Evolutionary conservation across 2,888 invertebrate genomes (phyloP).

Genomic region (Notodonta dromedarius): DNA sequence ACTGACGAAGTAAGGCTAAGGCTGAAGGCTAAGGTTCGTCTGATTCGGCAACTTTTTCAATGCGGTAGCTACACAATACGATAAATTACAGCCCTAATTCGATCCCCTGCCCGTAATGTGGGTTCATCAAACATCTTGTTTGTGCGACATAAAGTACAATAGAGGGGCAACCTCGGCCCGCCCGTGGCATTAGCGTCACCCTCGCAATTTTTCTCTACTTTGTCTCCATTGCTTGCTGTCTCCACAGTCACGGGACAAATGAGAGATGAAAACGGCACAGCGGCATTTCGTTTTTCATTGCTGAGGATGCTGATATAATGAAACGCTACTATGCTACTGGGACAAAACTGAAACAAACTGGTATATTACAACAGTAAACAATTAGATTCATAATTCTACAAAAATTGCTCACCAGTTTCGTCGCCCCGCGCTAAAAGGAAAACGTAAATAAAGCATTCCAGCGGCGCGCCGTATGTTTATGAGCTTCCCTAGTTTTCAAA

Average conservation of each 20-base stretch:
- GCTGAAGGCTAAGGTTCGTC: too few relatives aligned
- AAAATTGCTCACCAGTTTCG: conserved; percentile 44
- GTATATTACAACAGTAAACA: too few relatives aligned
- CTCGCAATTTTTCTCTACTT: conserved; percentile 70
- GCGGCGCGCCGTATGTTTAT: conserved; percentile 64
- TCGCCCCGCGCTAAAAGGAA: conserved; percentile 46
- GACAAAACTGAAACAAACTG: too few relatives aligned
- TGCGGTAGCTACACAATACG: conserved; percentile 50
- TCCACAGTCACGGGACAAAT: conserved; percentile 61
- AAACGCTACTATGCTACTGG: conserved; percentile 6
- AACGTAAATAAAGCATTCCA: conserved; percentile 63
- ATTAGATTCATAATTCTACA: not conserved
- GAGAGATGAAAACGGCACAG: conserved; percentile 60
- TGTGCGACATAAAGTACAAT: conserved; percentile 69
- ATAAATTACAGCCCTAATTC: conserved; percentile 69
- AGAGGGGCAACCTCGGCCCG: conserved; percentile 52
- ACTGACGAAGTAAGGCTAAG: conserved; percentile 20
- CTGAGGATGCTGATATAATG: conserved; percentile 45
- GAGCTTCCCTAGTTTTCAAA: conserved; percentile 75
- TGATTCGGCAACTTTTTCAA: conserved; percentile 43
- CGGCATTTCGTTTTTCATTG: conserved; percentile 65
- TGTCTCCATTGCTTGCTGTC: conserved; percentile 70
- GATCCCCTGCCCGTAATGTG: conserved; percentile 71
- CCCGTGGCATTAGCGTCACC: conserved; percentile 59
- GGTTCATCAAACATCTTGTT: conserved; percentile 78